Conservation (phyloP, 2,797 vertebrate genomes). For the Eulemur albifrons region DNA sequence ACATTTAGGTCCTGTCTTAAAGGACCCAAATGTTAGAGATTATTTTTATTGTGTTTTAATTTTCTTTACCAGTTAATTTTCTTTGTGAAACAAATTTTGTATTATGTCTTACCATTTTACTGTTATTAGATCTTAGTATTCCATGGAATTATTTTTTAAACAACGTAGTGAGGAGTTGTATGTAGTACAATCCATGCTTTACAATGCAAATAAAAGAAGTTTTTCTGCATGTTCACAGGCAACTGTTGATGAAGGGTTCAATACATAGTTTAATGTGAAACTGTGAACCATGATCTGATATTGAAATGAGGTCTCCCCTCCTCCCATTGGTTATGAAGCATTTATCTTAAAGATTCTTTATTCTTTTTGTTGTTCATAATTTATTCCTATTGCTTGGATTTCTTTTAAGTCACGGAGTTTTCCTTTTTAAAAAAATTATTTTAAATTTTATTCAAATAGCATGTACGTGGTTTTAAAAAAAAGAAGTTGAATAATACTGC, state of each 20-base stretch:
- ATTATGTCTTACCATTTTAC: not conserved
- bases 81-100: not conserved
- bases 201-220: not conserved
- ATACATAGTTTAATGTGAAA: not conserved
- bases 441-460: not conserved
- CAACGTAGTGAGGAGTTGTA: not conserved
- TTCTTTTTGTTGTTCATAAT: not conserved
- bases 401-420: not conserved
- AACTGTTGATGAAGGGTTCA: not conserved
- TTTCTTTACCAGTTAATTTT: slow-evolving; percentile 40
- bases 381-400: not conserved
- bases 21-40: not conserved
- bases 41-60: not conserved
- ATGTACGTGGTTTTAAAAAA: not conserved
- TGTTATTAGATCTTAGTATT: not conserved
- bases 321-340: not conserved
- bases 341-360: not conserved
- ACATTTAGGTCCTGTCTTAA: not conserved
- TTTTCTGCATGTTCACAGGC: not conserved
- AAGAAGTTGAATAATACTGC: not conserved
- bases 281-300: not conserved
- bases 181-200: not conserved
- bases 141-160: not conserved
- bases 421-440: not conserved
- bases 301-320: not conserved